Base-by-base conservation (phyloP, 2,888 invertebrate genomes). In the Germaria angustata region DNA sequence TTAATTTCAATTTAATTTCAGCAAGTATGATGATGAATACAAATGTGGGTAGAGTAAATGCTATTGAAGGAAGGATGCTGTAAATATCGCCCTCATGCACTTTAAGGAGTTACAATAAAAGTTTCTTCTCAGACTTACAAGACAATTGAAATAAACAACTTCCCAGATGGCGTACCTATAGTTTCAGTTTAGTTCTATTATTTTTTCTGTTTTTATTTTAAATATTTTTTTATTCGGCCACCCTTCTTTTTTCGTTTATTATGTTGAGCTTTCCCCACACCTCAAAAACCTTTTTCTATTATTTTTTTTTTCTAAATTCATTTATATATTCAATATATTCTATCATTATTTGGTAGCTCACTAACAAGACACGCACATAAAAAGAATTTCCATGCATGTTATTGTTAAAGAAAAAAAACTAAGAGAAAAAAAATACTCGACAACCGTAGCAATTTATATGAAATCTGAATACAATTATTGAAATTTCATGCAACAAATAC, bases 401-500 rank as follows among this genome's bases (percentile, higher is more conserved):
- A 46, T 28, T 61, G 24, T 20, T 24, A 53, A 13, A 11, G 13
- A 41, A 20, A 63, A 72, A 28, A 3, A 17, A n/a, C n/a, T n/a
- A 11, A 39, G 13, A 13, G 8, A 2, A 49, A 39, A 46, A 9
- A 46, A 63, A 20, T n/a, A 76, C 76, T 59, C 68, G 77, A 77
- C 77, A 77, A 69, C 68, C 61, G 44, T 46, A 69, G 36, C 34
- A 75, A 36, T 75, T 75, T 75, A 63, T 22, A 59, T 20, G 32
- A 79, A 63, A 79, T 63, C 72, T 72, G 53, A 73, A 73, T 73
- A 73, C 44, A 68, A 73, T 61, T 80, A 73, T 65, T 28, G 34
- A 77, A 61, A 69, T 77, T 61, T 77, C 69, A 63, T 69, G 77
- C 77, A 61, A 75, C 63, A 73, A 77, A 68, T 61, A 66, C 61